Evolutionary conservation across 1,140 invertebrate genomes (phyloP).

Genomic region (Aphis gossypii): DNA sequence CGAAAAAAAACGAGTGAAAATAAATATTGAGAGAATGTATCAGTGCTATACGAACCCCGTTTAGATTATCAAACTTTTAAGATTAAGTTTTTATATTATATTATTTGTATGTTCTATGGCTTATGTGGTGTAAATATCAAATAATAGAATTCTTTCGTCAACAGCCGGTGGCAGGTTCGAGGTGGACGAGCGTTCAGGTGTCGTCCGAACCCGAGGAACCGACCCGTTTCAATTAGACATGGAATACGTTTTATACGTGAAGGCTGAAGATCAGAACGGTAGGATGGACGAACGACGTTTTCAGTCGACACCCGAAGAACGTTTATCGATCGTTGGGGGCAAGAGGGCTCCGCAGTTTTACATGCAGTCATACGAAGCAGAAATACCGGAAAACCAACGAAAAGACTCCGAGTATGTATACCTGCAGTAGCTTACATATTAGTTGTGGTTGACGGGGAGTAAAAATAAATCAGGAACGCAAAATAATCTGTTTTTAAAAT

Average conservation of each 20-base stretch:
- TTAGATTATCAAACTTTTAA: neutral
- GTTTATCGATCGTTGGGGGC: constrained; percentile 90
- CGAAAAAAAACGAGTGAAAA: neutral
- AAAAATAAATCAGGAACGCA: no score
- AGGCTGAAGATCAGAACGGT: constrained; percentile 94
- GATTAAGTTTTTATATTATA: no score
- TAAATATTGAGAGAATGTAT: neutral
- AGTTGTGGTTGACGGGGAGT: neutral
- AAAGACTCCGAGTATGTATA: constrained; percentile 91
- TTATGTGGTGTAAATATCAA: neutral
- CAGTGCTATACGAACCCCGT: no score
- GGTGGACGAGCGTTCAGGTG: constrained; percentile 90
- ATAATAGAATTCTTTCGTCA: neutral
- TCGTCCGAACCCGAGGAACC: constrained; percentile 88
- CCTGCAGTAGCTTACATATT: neutral
- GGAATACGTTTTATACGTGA: constrained; percentile 95
- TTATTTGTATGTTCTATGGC: no score
- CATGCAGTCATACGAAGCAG: constrained; percentile 89
- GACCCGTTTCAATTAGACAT: constrained; percentile 93
- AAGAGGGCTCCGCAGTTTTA: constrained; percentile 94
- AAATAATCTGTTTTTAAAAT: neutral
- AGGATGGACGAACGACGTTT: constrained; percentile 85
- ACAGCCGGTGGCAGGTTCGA: constrained; percentile 80
- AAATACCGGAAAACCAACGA: constrained; percentile 94
- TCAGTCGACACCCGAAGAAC: constrained; percentile 89